Evolutionary conservation across 2,113 vertebrate species (phyloP).

Genomic region (Cairina moschata): DNA sequence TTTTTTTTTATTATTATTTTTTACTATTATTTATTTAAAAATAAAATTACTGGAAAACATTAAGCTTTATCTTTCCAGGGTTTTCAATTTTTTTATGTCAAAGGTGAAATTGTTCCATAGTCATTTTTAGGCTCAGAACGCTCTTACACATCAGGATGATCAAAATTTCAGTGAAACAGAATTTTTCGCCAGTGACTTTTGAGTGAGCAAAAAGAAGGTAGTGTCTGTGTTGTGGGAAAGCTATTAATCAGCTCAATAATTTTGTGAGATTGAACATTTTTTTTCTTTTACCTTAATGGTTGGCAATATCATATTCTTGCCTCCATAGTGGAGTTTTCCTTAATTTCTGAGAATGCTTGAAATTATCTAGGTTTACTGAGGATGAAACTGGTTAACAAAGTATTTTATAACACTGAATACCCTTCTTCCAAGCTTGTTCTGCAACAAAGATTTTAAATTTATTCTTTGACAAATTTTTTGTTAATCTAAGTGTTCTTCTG

Average conservation of each 20-base stretch:
- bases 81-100: not conserved
- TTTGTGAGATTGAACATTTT: not conserved
- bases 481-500: not conserved
- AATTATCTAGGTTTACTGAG: not conserved
- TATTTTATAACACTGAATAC: not conserved
- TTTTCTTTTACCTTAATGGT: fast-evolving
- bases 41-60: not conserved
- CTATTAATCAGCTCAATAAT: not conserved
- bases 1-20: not conserved
- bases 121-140: not conserved
- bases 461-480: not conserved
- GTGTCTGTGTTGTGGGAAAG: fast-evolving
- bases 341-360: not conserved
- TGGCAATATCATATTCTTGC: not conserved
- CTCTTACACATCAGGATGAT: not conserved
- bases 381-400: not conserved
- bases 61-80: not conserved
- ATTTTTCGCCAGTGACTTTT: not conserved
- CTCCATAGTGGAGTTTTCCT: fast-evolving
- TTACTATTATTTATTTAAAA: not conserved
- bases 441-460: not conserved
- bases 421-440: not conserved
- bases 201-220: not conserved
- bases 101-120: not conserved
- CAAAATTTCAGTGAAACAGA: not conserved